Conservation (phyloP, 1,140 invertebrate genomes). For the Sycophaga agraensis region DNA sequence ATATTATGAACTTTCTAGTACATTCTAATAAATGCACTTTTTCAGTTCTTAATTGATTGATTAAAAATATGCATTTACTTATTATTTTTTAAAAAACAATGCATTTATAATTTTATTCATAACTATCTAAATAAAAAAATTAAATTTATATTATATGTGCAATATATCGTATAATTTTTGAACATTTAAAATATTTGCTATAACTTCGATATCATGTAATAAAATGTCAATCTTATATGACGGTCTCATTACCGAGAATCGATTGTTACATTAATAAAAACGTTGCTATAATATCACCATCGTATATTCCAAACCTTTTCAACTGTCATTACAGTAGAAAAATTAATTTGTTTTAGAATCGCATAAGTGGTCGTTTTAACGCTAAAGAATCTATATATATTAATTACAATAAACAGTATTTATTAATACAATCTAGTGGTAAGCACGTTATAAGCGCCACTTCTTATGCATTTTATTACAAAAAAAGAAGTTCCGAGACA, state of each 20-base stretch:
- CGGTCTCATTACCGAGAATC: background rate
- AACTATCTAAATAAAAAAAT: no score
- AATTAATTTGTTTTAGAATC: constrained; percentile 3
- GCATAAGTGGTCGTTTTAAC: no score
- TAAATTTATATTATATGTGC: no score
- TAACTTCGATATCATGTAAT: background rate
- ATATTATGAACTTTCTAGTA: background rate
- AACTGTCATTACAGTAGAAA: background rate
- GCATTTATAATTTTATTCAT: no score
- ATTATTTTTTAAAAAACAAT: no score
- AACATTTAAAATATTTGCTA: background rate
- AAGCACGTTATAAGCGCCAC: no score
- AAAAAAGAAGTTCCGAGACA: background rate
- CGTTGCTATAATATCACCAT: constrained; percentile 13
- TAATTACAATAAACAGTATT: no score
- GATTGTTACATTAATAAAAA: constrained; percentile 16
- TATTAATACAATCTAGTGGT: no score
- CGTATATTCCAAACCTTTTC: constrained; percentile 13
- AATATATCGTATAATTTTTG: background rate
- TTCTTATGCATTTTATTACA: background rate
- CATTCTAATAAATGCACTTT: background rate
- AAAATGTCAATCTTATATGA: background rate
- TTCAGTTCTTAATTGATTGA: no score
- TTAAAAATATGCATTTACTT: no score
- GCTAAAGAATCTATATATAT: no score